phyloP scores from a whole-genome alignment of 92 coral and sea anemone species.

The Heteractis magnifica region DNA sequence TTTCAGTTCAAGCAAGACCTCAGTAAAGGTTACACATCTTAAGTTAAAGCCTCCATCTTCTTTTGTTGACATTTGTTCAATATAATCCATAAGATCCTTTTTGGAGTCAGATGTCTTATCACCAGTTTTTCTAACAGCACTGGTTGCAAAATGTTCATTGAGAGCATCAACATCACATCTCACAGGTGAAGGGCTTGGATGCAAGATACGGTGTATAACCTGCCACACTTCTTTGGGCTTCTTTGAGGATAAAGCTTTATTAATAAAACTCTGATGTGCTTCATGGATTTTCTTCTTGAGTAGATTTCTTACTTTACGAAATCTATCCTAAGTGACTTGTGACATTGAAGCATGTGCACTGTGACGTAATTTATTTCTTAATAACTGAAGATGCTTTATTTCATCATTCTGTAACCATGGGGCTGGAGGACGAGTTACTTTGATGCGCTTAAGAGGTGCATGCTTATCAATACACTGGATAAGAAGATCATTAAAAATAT shows the following conservation, averaged over 20 bases:
- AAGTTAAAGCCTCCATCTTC: constrained; percentile 11
- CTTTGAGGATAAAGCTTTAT: constrained; percentile 12
- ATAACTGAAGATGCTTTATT: background rate
- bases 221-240: constrained; percentile 16
- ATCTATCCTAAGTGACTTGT: constrained; percentile 7
- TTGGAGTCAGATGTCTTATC: background rate
- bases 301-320: constrained; percentile 27
- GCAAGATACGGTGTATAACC: constrained; percentile 18
- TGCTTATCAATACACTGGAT: constrained; percentile 34
- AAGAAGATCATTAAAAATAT: constrained; percentile 34
- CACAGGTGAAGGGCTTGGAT: constrained; percentile 39
- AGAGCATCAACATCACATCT: constrained; percentile 31
- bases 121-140: constrained; percentile 39
- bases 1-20: constrained; percentile 29
- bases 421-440: constrained; percentile 18
- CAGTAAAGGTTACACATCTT: constrained; percentile 7
- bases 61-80: constrained; percentile 5
- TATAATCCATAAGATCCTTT: too few relatives aligned
- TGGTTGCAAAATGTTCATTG: constrained; percentile 31
- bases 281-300: constrained; percentile 12
- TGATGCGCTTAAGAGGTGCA: background rate
- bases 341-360: constrained; percentile 20
- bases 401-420: constrained; percentile 15
- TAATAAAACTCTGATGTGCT: constrained; percentile 6
- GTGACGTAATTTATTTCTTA: constrained; percentile 11